Evolutionary conservation across 2,797 vertebrate species (phyloP), one percentile per base, ranked within the genome.

Genomic region (Denticeps clupeoides): DNA sequence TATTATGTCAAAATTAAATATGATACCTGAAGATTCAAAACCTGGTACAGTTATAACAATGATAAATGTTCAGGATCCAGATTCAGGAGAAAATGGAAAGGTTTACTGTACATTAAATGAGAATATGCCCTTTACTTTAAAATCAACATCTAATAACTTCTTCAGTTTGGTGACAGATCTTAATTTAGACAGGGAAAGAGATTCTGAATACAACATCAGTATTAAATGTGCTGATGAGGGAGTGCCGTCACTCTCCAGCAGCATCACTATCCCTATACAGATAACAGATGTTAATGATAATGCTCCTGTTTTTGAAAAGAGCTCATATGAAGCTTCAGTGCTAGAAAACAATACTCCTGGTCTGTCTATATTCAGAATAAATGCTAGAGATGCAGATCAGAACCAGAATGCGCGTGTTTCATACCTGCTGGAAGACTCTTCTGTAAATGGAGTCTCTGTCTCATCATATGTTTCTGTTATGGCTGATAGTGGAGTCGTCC

Each of bases 341-440:
- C 33, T 33, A 3, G 78, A 82, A 55, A 81, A 81, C 53, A 82
- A 80, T 5, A 53, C 64, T 2, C 67, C 67, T 23, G 75, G 75
- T 1, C 42, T 62, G n/a, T 75, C 76, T 24, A 63, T 81, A 51
- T 67, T 71, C 13, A 54, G 49, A 3, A 15, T 80, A 6, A 58
- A 29, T 1, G 79, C 81, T 4, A 60, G 31, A 4, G 79, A 82
- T 19, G 51, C 56, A 12, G 79, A 82, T 7, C 69, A 62, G 21
- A 53, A 63, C 2, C 73, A 78, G 13, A 82, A 80, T 9, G 66
- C 70, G 6, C 57, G 49, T 42, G 41, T 80, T 7, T 65, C 58
- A 8, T 82, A 82, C 19, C 64, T 63, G 4, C 11, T 68, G 15
- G 55, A 52, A 27, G 57, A 60, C 10, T 29, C 25, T 59, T 23